These are phyloP conservation scores for Ptiloglossa arizonensis DNA, from an alignment of 1,140 invertebrate genomes.

Conservation along the genomic window DNA sequence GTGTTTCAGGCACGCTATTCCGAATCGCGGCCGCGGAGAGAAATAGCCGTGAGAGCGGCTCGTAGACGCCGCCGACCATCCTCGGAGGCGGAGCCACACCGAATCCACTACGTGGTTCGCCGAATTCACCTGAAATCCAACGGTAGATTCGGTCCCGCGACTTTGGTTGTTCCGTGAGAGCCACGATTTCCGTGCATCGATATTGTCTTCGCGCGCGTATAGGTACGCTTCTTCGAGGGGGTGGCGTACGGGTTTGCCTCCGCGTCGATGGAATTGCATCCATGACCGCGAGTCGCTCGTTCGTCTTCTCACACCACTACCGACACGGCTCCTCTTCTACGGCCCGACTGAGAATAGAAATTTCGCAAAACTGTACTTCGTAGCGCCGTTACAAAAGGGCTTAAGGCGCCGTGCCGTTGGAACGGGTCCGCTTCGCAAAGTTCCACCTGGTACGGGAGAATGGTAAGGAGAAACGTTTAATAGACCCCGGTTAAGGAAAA, in stretches of 20 bases:
- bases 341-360: neutral
- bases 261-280: constrained; percentile 21
- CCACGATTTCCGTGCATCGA: neutral
- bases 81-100: neutral
- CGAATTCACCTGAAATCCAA: constrained; percentile 35
- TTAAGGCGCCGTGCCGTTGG: neutral
- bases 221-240: too few relatives aligned
- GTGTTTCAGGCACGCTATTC: constrained; percentile 66
- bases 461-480: neutral
- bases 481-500: constrained; percentile 8
- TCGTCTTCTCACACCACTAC: constrained; percentile 7
- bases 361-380: constrained; percentile 11
- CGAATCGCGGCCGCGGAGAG: constrained; percentile 58
- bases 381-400: constrained; percentile 23
- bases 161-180: neutral
- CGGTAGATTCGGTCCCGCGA: constrained; percentile 27
- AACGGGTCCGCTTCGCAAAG: too few relatives aligned
- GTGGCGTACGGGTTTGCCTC: too few relatives aligned
- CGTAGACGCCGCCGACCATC: constrained; percentile 19
- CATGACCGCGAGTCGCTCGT: neutral
- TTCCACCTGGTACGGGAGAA: neutral
- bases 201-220: neutral
- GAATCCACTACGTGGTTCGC: neutral
- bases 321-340: too few relatives aligned
- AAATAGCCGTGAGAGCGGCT: constrained; percentile 48